Conservation (phyloP, 2,888 invertebrate species). For the Eupithecia pulchellata region DNA sequence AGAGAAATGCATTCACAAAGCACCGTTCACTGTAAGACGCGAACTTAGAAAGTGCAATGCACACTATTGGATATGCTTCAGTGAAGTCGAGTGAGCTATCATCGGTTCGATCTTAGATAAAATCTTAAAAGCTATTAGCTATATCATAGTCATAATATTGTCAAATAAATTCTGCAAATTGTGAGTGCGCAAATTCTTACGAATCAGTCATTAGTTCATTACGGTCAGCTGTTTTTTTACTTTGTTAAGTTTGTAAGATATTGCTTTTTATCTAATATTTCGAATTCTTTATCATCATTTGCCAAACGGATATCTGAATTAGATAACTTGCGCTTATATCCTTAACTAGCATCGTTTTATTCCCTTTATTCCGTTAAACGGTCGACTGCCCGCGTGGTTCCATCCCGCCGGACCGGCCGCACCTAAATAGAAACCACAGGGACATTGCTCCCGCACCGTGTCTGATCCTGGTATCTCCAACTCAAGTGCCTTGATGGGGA, state of each 20-base stretch:
- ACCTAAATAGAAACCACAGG: conserved; percentile 85
- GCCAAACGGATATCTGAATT: conserved; percentile 10
- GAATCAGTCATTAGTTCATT: not conserved
- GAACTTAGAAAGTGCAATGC: conserved; percentile 52
- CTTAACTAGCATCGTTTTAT: conserved; percentile 61
- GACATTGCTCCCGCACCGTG: conserved; percentile 80
- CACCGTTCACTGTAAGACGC: conserved; percentile 33
- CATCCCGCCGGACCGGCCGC: conserved; percentile 79
- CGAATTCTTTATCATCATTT: conserved; percentile 9
- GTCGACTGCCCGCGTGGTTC: conserved; percentile 77
- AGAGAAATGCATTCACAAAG: conserved; percentile 46
- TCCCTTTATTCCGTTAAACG: conserved; percentile 75
- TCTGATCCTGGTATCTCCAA: conserved; percentile 73
- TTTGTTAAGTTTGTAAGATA: not conserved
- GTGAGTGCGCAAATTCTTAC: not conserved
- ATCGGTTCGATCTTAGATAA: not conserved
- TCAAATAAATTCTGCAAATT: not conserved
- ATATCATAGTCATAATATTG: not conserved
- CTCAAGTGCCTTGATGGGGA: conserved; percentile 75
- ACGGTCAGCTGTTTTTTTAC: not conserved
- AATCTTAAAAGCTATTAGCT: not conserved
- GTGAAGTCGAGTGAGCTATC: conserved; percentile 14
- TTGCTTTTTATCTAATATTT: not conserved
- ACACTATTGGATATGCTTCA: conserved; percentile 33
- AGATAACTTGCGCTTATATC: not conserved